Percentiles rank a stretch among this genome's conserved stretches.
These are phyloP conservation scores for Melanotus villosus DNA, from an alignment of 2,888 invertebrate genomes.

Conservation along the genomic window DNA sequence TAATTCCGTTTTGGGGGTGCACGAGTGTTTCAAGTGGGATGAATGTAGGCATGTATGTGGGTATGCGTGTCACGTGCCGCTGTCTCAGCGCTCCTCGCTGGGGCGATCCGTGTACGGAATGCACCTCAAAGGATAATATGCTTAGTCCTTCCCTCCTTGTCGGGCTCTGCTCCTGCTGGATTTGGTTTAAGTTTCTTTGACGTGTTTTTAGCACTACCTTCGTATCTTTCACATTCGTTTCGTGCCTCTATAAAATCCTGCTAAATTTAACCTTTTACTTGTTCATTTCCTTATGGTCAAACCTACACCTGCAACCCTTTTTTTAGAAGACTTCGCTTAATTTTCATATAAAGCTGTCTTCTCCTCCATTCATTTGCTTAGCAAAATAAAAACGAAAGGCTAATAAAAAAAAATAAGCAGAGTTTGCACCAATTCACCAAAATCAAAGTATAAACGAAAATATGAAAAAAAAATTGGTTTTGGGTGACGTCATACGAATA, in stretches of 20 bases:
- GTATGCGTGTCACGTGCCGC: slow-evolving; percentile 61
- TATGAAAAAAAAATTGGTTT: too few species aligned
- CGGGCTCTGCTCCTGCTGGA: slow-evolving; percentile 32
- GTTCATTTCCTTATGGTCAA: not conserved
- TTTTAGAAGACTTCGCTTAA: too few species aligned
- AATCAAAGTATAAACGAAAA: too few species aligned
- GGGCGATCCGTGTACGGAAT: slow-evolving; percentile 60
- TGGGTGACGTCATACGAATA: too few species aligned
- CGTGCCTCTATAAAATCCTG: slow-evolving; percentile 12
- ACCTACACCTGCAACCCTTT: not conserved
- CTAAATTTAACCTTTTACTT: slow-evolving; percentile 5
- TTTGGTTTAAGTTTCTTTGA: slow-evolving; percentile 39
- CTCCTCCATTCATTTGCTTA: too few species aligned
- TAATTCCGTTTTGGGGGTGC: slow-evolving; percentile 35
- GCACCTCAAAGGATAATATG: slow-evolving; percentile 58
- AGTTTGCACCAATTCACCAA: too few species aligned
- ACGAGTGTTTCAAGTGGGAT: slow-evolving; percentile 35
- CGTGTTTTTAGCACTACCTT: slow-evolving; percentile 31
- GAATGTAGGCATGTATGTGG: slow-evolving; percentile 40
- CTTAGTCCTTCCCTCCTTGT: slow-evolving; percentile 46
- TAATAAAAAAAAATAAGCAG: too few species aligned
- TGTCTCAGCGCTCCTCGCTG: slow-evolving; percentile 61
- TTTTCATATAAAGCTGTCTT: too few species aligned
- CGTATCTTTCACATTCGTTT: not conserved
- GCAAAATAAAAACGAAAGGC: too few species aligned